phyloP scores from a whole-genome alignment of 2,888 invertebrate species.

The Athalia cordata region DNA sequence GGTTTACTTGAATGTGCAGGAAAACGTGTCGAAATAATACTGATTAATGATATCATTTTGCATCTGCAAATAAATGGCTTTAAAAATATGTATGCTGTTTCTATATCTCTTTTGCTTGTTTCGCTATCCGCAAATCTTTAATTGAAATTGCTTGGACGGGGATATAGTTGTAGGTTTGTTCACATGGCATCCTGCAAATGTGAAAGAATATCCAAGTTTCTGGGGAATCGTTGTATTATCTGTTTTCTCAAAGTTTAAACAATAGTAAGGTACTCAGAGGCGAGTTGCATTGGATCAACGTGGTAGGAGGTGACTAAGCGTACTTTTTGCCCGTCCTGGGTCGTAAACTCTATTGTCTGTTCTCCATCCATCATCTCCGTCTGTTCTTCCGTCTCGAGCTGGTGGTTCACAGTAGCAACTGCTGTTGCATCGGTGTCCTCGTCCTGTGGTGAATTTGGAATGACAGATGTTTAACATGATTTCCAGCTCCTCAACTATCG shows the following conservation, averaged over 20 bases:
- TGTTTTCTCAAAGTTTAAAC: constrained; percentile 55
- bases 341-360: constrained; percentile 75
- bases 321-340: constrained; percentile 78
- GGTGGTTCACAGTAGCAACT: constrained; percentile 63
- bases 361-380: constrained; percentile 61
- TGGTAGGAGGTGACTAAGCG: constrained; percentile 78
- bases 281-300: constrained; percentile 72
- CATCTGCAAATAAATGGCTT: constrained; percentile 35
- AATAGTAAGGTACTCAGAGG: constrained; percentile 72
- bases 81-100: not conserved
- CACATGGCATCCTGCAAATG: no score
- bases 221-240: not conserved
- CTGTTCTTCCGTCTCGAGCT: constrained; percentile 60
- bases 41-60: constrained; percentile 24
- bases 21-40: constrained; percentile 16
- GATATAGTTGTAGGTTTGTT: no score
- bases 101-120: not conserved
- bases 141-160: no score
- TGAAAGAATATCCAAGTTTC: no score
- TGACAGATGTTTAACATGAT: not conserved
- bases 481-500: no score
- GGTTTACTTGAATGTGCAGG: constrained; percentile 25
- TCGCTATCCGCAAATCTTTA: not conserved
- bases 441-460: constrained; percentile 56
- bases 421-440: constrained; percentile 64